Base-by-base conservation (phyloP, 2,113 vertebrate species). In the human region DNA sequence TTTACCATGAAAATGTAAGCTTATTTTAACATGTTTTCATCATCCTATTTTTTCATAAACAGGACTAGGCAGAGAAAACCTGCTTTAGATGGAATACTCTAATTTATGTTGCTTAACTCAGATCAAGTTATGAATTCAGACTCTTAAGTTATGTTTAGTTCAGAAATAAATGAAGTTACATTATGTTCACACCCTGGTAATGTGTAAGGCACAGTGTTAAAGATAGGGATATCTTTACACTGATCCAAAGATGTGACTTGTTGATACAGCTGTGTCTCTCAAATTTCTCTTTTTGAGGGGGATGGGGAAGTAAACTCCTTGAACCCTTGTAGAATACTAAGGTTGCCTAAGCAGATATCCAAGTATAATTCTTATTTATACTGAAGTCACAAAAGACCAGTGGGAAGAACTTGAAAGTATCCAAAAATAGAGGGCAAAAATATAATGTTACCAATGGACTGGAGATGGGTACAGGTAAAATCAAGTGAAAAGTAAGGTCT, bases 1-100 rank as follows among this genome's bases (percentile, higher is more conserved):
- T 94, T 94, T 50, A 61, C 55, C 50, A 72, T 83, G 43, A 70
- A 95, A 79, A 92, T 96, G 40, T 59, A 75, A 76, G 14, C n/a
- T 87, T 93, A 90, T 70, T 93, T 83, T 84, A 94, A 55, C 23
- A 50, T 40, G 32, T 78, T 6, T 90, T 95, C 55, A 84, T 93
- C 30, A 86, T 95, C 3, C 30, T 93, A 38, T 75, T 68, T 93
- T 70, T 23, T 55, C 52, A 38, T 7, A 78, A 59, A 52, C 1
- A 25, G 5, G 12, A 81, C 75, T 40, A 27, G 10, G 32, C 13
- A 68, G 40, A 45, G 70, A 48, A 61, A 87, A 81, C 4, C 6
- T 55, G 40, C 3, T 48, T 73, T 20, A 66, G 30, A 22, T 35
- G n/a, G 10, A 45, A 11, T 57, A 4, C 6, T 25, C 25, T 38